phyloP scores from a whole-genome alignment of 37 sponge, comb jelly and placozoan genomes.

The Chondrosia reniformis region DNA sequence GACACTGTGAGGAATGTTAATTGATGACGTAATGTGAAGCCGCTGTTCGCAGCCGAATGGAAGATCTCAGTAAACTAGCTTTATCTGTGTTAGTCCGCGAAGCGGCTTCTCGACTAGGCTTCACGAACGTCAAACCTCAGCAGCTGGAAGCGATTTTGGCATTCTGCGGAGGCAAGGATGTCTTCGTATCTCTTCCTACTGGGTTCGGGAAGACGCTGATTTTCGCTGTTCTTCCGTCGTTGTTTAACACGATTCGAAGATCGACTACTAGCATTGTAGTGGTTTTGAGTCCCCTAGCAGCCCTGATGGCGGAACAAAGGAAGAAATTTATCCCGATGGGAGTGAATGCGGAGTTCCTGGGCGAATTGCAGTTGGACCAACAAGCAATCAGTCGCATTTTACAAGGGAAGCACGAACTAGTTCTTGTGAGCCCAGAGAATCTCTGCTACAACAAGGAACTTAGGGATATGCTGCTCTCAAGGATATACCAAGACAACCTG shows the following conservation, averaged over 20 bases:
- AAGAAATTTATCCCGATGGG: slow-evolving; percentile 12
- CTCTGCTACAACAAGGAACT: neutral
- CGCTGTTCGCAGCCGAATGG: no score
- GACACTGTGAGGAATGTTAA: no score
- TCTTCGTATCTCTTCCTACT: slow-evolving; percentile 20
- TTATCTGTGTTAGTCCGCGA: neutral
- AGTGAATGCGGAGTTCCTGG: slow-evolving; percentile 10
- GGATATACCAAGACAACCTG: slow-evolving; percentile 19
- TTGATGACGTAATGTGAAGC: no score
- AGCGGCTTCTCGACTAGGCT: neutral
- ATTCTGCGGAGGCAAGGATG: slow-evolving; percentile 1
- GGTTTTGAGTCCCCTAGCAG: slow-evolving; percentile 27
- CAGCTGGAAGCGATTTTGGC: neutral
- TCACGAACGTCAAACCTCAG: neutral
- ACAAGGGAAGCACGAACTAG: slow-evolving; percentile 1
- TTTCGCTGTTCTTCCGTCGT: neutral
- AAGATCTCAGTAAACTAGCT: neutral
- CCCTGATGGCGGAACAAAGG: slow-evolving; percentile 25
- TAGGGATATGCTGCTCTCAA: slow-evolving; percentile 10
- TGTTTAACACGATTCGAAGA: neutral
- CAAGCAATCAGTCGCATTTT: neutral
- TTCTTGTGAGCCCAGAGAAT: slow-evolving; percentile 22
- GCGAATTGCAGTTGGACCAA: slow-evolving; percentile 7
- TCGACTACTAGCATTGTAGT: neutral
- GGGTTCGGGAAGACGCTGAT: slow-evolving; percentile 12